Base-by-base conservation (phyloP, 1,140 invertebrate species). In the Procambarus clarkii region DNA sequence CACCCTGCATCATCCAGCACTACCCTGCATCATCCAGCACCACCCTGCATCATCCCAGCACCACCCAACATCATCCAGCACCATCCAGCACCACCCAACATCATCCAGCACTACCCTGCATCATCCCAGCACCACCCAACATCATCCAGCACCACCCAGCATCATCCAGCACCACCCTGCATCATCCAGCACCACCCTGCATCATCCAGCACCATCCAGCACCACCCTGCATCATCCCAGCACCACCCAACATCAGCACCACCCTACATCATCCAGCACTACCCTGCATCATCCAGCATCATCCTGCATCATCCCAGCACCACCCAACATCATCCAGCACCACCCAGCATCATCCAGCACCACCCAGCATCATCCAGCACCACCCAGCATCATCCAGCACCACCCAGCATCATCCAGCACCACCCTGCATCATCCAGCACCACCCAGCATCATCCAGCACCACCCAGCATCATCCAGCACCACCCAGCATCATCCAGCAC, bases 171-270 rank as follows among this genome's bases (percentile, higher is more conserved):
- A 64, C 18, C 60, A 64, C 60, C 60, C 60, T 15, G 60, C 60
- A 64, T 64, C 60, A 64, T 18, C 60, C 60, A 64, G 60, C 15
- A 64, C 15, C 60, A 64, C 18, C 60, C 60, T 5, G 45, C 76
- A 77, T 46, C 76, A 77, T 8, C 76, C 76, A 34, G 45, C 24
- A 44, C 76, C 45, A 77, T 34, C 76, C 76, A 77, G 45, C 76
- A 34, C 76, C 45, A 77, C 24, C 76, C 34, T 9, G 50, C 60
- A 60, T 21, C 81, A 11, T 48, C 74, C n/a, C n/a, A n/a, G n/a
- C n/a, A n/a, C n/a, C n/a, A n/a, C n/a, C n/a, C n/a, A n/a, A n/a
- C n/a, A 11, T 69, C 44, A 78, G 60, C 60, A 64, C 15, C 5
- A 64, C 18, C 60, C 60, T 9, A 13, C 60, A 64, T 64, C 5